Base-by-base conservation (phyloP, 2,888 invertebrate genomes). In the Epinotia brunnichana region DNA sequence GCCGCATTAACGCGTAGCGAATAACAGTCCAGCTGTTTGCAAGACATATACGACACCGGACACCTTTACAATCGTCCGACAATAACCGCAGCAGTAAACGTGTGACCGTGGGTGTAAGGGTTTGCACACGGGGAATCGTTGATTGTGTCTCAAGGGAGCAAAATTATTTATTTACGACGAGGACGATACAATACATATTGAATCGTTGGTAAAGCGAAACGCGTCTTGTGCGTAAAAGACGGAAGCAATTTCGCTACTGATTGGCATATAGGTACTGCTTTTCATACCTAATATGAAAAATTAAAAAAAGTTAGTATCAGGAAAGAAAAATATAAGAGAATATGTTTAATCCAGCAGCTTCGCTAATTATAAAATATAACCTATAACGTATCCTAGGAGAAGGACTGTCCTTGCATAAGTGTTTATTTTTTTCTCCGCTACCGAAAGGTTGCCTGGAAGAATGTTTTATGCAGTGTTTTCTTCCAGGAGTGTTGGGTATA, bases 41-140 rank as follows among this genome's bases (percentile, higher is more conserved):
- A 17, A 66, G 66, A 54, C 54, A 35, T 64, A 19, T 54, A 19
- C 39, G 21, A 29, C 19, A n/a, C 21, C 24, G 17, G 54, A 66
- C 66, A 66, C 66, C 66, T 66, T 56, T 66, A 66, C 39, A 66
- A 66, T 66, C 41, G 66, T 4, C 19, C 54, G 66, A 41, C 66
- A 66, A 56, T 66, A 66, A 66, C 66, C 66, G 41, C 66, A 57
- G 66, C 66, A 54, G 56, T 66, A 66, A 66, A 54, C 63, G 51
- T 11, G 64, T 41, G 54, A 53, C n/a, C 64, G 64, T 17, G 7
- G 3, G 19, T 1, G 7, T 54, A 56, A 66, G 56, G 66, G 66
- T 24, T 66, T 41, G 11, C 21, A 56, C 54, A 10, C 19, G 7
- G 3, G 13, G 53, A 39, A 57, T 1, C 3, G 13, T 24, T 3